A percentile compares a stretch with the other conserved stretches of the same genome.
phyloP scores from a whole-genome alignment of 1,140 invertebrate genomes.

The Sitobion miscanthi region DNA sequence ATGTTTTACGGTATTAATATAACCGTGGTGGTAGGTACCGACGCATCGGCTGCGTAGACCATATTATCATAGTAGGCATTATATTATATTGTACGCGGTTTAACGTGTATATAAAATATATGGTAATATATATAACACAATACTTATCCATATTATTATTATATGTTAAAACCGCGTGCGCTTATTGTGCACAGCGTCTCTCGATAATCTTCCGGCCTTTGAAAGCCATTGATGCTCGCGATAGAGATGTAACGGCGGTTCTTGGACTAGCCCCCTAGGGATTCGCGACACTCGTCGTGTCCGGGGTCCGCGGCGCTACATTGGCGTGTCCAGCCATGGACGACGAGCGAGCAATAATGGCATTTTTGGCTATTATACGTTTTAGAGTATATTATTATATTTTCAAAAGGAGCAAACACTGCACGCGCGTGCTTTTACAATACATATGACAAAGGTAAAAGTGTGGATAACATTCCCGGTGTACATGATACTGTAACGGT shows the following conservation, averaged over 20 bases:
- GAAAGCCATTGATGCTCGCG: background rate
- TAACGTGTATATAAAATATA: background rate
- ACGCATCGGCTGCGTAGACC: background rate
- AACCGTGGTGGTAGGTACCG: background rate
- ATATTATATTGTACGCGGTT: background rate
- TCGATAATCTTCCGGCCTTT: background rate
- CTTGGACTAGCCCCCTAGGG: background rate
- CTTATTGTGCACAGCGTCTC: background rate
- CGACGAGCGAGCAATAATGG: too few relatives aligned
- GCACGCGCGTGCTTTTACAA: background rate
- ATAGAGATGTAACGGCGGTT: background rate
- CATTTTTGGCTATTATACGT: too few relatives aligned
- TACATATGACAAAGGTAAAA: too few relatives aligned
- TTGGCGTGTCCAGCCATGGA: too few relatives aligned
- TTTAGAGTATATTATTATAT: too few relatives aligned
- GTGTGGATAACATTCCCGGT: too few relatives aligned
- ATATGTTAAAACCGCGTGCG: background rate
- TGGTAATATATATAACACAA: background rate
- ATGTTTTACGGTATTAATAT: conserved; percentile 2
- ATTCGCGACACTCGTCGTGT: background rate
- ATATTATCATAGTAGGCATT: background rate
- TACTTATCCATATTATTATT: background rate
- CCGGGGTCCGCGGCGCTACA: too few relatives aligned
- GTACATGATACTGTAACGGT: too few relatives aligned
- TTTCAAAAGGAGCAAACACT: too few relatives aligned